phyloP scores from a whole-genome alignment of 2,888 invertebrate species.

The Ellobium chinense region DNA sequence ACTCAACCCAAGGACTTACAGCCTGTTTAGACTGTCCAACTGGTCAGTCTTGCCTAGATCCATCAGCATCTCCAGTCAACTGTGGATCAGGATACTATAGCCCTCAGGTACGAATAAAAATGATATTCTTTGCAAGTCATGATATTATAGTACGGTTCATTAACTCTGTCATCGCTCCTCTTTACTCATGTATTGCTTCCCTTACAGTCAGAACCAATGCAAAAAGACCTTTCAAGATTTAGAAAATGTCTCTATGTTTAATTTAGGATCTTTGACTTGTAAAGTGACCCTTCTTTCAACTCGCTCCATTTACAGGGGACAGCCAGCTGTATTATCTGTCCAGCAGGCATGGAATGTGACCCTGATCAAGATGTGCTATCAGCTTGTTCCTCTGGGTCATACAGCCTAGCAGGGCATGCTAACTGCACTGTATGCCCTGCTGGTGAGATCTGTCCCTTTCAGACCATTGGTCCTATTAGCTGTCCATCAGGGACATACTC shows the following conservation, averaged over 20 bases:
- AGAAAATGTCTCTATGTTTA: no score
- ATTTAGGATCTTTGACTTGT: no score
- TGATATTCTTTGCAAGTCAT: no score
- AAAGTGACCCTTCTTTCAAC: no score
- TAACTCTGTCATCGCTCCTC: no score
- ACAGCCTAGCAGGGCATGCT: constrained; percentile 66
- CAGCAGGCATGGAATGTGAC: constrained; percentile 67
- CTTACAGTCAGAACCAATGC: no score
- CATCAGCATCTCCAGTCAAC: constrained; percentile 59
- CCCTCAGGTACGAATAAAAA: constrained; percentile 65
- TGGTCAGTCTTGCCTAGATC: constrained; percentile 70
- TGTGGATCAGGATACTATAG: constrained; percentile 70
- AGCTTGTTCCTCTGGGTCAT: constrained; percentile 63
- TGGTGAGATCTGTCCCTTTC: constrained; percentile 66
- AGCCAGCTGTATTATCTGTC: constrained; percentile 60
- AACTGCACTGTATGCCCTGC: constrained; percentile 68
- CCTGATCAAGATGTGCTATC: constrained; percentile 52
- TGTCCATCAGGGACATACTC: constrained; percentile 70
- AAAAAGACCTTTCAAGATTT: no score
- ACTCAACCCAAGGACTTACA: constrained; percentile 56
- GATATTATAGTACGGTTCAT: no score
- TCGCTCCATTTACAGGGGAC: constrained; percentile 47
- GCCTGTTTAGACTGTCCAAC: constrained; percentile 66
- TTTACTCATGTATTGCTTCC: no score
- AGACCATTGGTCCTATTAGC: constrained; percentile 54